Evolutionary conservation across 2,113 vertebrate species (phyloP).

Genomic region (Dasypus novemcinctus): DNA sequence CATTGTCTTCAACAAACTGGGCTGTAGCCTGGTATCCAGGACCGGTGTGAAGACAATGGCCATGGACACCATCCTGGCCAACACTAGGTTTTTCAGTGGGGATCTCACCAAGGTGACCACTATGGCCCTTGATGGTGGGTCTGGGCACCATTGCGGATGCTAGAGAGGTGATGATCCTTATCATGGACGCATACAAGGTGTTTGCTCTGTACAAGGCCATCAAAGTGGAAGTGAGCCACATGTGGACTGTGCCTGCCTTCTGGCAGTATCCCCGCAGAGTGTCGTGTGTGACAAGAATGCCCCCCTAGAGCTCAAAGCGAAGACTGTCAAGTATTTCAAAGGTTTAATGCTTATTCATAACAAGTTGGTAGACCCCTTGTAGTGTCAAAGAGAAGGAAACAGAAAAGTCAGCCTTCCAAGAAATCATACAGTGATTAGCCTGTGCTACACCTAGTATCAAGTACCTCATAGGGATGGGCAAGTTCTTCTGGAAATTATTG

Average conservation of each 20-base stretch:
- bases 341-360: conserved; percentile 97
- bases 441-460: background rate
- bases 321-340: conserved; percentile 79
- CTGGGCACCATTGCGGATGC: conserved; percentile 97
- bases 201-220: conserved; percentile 73
- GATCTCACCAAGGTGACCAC: too few relatives aligned
- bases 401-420: background rate
- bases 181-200: conserved; percentile 92
- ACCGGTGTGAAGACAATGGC: too few relatives aligned
- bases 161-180: conserved; percentile 97
- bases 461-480: background rate
- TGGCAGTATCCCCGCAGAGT: conserved; percentile 92
- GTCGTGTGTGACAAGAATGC: conserved; percentile 97
- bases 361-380: conserved; percentile 92
- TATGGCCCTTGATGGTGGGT: conserved; percentile 81
- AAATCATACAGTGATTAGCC: conserved; percentile 44
- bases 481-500: conserved; percentile 30
- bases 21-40: too few relatives aligned
- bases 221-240: background rate
- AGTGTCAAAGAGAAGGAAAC: conserved; percentile 84
- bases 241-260: conserved; percentile 74
- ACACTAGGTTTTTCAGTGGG: too few relatives aligned
- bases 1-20: too few relatives aligned
- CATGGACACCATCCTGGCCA: too few relatives aligned
- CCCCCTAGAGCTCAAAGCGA: conserved; percentile 94